A percentile compares a stretch with the other conserved stretches of the same genome.
Conservation (phyloP, 2,113 vertebrate species). For the Erpornis zantholeuca region DNA sequence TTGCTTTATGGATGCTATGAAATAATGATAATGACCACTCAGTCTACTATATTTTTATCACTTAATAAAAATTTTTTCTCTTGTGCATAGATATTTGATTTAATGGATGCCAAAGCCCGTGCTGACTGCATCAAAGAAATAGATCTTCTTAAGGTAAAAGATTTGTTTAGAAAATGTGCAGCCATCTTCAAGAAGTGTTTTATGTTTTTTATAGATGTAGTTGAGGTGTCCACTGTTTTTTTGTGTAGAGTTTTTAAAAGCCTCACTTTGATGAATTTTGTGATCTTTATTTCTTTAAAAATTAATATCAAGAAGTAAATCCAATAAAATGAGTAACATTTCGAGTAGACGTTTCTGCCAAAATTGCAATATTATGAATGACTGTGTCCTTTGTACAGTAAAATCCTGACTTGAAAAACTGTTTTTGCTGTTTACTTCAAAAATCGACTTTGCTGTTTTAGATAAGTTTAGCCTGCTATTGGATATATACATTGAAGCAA, state of each 20-base stretch:
- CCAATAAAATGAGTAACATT: not conserved
- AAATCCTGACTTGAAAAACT: not conserved
- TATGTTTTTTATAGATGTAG: not conserved
- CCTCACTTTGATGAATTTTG: not conserved
- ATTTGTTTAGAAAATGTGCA: not conserved
- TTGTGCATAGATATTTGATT: constrained; percentile 94
- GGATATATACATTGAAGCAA: not conserved
- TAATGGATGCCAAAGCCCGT: constrained; percentile 99
- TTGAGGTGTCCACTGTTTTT: not conserved
- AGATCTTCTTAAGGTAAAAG: constrained; percentile 98
- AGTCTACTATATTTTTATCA: not conserved
- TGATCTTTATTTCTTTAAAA: not conserved
- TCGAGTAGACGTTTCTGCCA: not conserved
- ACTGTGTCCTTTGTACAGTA: not conserved
- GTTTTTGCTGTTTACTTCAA: not conserved
- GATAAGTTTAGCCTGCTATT: not conserved
- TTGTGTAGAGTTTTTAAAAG: not conserved
- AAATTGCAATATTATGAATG: not conserved
- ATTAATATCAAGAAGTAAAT: not conserved
- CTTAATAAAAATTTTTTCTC: constrained; percentile 36
- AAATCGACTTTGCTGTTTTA: not conserved
- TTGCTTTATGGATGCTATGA: not conserved
- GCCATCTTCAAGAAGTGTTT: not conserved
- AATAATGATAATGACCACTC: not conserved
- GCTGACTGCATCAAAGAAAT: constrained; percentile 99